Conservation (phyloP, 2,113 vertebrate species). For the Silurus meridionalis region DNA sequence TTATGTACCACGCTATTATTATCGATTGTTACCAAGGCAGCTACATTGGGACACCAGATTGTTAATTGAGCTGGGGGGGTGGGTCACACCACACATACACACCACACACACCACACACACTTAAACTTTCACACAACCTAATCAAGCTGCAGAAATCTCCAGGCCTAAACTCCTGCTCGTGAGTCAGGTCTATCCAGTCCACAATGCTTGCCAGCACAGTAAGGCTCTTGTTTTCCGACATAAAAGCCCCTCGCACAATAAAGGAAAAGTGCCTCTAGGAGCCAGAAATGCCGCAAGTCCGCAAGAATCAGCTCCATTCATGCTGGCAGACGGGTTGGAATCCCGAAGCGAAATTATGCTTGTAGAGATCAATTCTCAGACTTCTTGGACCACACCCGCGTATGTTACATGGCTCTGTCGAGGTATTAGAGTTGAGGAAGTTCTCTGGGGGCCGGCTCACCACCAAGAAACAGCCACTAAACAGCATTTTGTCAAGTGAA, state of each 20-base stretch:
- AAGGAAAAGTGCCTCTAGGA: slow-evolving; percentile 37
- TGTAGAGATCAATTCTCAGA: slow-evolving; percentile 3
- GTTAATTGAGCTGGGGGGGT: slow-evolving; percentile 31
- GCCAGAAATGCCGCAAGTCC: slow-evolving; percentile 40
- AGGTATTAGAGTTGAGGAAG: background rate
- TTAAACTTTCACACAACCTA: slow-evolving; percentile 7
- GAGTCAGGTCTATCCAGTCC: slow-evolving; percentile 28
- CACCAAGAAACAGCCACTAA: background rate
- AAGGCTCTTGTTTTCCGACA: slow-evolving; percentile 43
- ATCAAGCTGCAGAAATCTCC: slow-evolving; percentile 26
- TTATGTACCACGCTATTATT: slow-evolving; percentile 1
- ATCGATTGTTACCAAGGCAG: slow-evolving; percentile 27
- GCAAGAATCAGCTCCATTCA: slow-evolving; percentile 42
- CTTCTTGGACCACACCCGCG: background rate
- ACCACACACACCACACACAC: slow-evolving; percentile 8
- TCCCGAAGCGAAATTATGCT: slow-evolving; percentile 1
- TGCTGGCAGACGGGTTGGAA: slow-evolving; percentile 12
- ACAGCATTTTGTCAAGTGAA: background rate
- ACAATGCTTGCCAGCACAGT: slow-evolving; percentile 42
- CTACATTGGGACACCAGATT: slow-evolving; percentile 10
- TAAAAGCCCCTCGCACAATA: slow-evolving; percentile 43
- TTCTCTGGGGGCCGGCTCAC: background rate
- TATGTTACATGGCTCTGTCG: background rate
- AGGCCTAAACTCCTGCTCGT: slow-evolving; percentile 24
- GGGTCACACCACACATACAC: slow-evolving; percentile 14